Evolutionary conservation across 2,113 vertebrate genomes (phyloP).

Genomic region (Ochotona princeps): DNA sequence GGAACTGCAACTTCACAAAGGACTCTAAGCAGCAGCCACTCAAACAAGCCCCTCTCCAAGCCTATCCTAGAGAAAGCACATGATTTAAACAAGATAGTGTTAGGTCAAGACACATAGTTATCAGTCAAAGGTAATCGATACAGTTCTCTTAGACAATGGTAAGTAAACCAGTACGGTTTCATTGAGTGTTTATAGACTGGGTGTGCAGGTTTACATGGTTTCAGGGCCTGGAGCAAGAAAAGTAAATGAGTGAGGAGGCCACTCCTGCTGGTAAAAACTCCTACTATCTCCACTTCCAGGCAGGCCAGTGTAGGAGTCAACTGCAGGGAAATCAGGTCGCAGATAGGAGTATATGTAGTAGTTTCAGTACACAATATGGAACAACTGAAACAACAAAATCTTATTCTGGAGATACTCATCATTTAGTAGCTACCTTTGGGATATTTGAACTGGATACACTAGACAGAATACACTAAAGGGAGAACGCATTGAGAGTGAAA

Average conservation of each 20-base stretch:
- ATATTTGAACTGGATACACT: conserved; percentile 5
- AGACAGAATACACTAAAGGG: not conserved
- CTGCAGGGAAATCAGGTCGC: not conserved
- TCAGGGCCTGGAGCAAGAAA: not conserved
- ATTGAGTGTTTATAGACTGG: not conserved
- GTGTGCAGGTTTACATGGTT: not conserved
- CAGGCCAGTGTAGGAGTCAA: not conserved
- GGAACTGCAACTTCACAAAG: not conserved
- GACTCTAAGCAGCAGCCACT: not conserved
- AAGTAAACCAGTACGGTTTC: not conserved
- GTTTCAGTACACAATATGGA: not conserved
- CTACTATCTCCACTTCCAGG: not conserved
- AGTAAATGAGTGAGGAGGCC: not conserved
- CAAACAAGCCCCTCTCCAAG: not conserved
- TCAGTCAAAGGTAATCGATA: not conserved
- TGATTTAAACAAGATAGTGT: no score
- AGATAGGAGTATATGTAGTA: not conserved
- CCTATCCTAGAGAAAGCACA: not conserved
- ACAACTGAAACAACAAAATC: not conserved
- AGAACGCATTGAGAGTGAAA: not conserved
- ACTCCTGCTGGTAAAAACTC: not conserved
- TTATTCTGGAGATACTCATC: not conserved
- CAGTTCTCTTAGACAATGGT: not conserved
- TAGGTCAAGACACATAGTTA: not conserved
- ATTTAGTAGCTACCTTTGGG: not conserved